Percentiles rank a stretch among this genome's conserved stretches.
These are phyloP conservation scores for Anguilla rostrata DNA, from an alignment of 2,113 vertebrate species.

Conservation along the genomic window DNA sequence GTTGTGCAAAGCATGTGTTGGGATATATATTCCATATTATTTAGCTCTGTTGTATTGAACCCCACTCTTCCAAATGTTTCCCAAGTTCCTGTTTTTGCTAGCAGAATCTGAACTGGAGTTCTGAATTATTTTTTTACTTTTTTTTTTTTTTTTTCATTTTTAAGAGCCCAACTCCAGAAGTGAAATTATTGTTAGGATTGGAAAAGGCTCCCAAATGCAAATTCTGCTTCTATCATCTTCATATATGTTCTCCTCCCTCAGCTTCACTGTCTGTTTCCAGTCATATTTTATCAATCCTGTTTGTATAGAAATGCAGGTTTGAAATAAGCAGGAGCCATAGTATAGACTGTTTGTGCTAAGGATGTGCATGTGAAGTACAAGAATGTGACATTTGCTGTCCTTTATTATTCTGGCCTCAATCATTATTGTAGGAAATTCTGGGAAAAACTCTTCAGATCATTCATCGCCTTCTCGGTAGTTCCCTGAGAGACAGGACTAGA, in stretches of 20 bases:
- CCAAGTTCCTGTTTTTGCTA: background rate
- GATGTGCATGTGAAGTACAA: background rate
- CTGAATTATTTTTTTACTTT: background rate
- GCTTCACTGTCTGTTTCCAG: background rate
- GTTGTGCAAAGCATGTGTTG: slow-evolving; percentile 17
- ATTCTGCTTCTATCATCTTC: background rate
- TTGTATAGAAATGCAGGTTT: background rate
- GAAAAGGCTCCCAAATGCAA: background rate
- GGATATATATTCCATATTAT: background rate
- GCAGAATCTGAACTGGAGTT: background rate
- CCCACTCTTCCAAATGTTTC: background rate
- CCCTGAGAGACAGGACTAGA: background rate
- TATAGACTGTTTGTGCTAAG: background rate
- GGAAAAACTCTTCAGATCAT: slow-evolving; percentile 10
- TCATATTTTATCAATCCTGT: background rate
- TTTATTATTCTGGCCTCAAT: background rate
- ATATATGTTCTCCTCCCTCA: background rate
- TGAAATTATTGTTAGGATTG: no score
- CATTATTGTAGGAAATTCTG: background rate
- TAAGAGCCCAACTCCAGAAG: no score
- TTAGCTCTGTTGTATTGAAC: background rate
- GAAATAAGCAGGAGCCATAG: background rate
- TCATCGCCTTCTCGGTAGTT: background rate
- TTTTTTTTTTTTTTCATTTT: no score
- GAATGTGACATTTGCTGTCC: background rate